Percentiles rank a stretch among this genome's conserved stretches.
Evolutionary conservation across 2,113 vertebrate genomes (phyloP).

Genomic region (Meleagris gallopavo): DNA sequence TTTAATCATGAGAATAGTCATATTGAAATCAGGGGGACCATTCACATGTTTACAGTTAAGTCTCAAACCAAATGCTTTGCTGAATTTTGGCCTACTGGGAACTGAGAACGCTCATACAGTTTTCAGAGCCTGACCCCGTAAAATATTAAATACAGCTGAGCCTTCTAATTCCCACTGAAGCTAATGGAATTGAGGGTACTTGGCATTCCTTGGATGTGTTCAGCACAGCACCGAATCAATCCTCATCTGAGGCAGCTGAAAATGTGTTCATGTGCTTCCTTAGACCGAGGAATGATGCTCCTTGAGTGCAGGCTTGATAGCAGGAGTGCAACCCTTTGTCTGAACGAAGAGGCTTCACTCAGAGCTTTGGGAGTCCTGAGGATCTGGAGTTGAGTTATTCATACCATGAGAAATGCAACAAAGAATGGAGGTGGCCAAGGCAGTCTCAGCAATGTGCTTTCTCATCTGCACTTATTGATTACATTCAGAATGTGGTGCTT

Average conservation of each 20-base stretch:
- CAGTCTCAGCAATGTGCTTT: not conserved
- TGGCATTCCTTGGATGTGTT: not conserved
- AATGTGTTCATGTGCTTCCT: accelerated
- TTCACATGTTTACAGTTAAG: conserved; percentile 69
- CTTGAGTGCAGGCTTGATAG: not conserved
- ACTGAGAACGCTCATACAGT: conserved; percentile 45
- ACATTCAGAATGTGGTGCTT: not conserved
- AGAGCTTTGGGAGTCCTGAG: not conserved
- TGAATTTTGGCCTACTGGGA: conserved; percentile 55
- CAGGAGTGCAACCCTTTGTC: not conserved
- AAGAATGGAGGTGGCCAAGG: not conserved
- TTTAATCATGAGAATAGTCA: conserved; percentile 58
- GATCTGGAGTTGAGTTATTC: not conserved
- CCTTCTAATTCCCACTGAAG: conserved; percentile 56
- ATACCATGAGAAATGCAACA: not conserved
- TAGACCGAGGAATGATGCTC: not conserved
- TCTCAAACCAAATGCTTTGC: conserved; percentile 54
- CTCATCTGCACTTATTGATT: not conserved
- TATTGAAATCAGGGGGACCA: conserved; percentile 1
- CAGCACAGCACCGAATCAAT: not conserved
- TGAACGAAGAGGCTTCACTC: not conserved
- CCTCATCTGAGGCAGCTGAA: not conserved
- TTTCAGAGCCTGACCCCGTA: conserved; percentile 57
- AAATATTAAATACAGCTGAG: conserved; percentile 65
- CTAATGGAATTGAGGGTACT: conserved; percentile 56